Evolutionary conservation across 2,888 invertebrate species (phyloP).

Genomic region (Pycnomerus fuliginosus): DNA sequence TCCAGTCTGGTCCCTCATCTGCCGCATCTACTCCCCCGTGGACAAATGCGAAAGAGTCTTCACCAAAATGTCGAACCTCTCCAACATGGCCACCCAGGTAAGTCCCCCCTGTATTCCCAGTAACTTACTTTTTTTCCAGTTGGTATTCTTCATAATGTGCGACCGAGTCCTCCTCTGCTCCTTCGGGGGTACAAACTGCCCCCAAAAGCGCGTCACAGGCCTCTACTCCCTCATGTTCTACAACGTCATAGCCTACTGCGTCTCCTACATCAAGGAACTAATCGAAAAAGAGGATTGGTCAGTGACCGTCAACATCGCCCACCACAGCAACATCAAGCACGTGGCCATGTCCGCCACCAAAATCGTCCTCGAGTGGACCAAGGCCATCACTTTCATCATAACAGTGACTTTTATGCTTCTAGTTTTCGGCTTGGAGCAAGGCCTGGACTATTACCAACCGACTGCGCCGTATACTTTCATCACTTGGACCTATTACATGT

Average conservation of each 20-base stretch:
- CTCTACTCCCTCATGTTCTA: conserved; percentile 80
- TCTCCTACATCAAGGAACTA: conserved; percentile 71
- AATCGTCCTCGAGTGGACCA: conserved; percentile 79
- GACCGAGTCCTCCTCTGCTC: conserved; percentile 63
- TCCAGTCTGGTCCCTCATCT: conserved; percentile 52
- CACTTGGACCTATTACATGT: conserved; percentile 69
- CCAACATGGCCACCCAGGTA: conserved; percentile 70
- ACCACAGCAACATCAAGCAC: conserved; percentile 69
- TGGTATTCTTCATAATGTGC: conserved; percentile 72
- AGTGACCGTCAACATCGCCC: conserved; percentile 71
- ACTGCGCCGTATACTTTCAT: conserved; percentile 64
- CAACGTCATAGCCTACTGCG: conserved; percentile 77
- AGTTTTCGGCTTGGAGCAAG: conserved; percentile 74
- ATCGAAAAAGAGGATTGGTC: conserved; percentile 77
- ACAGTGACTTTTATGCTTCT: conserved; percentile 75
- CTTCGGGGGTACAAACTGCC: conserved; percentile 50
- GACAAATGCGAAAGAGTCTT: conserved; percentile 66
- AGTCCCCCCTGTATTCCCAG: conserved; percentile 8
- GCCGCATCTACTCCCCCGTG: conserved; percentile 61
- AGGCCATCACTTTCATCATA: conserved; percentile 76
- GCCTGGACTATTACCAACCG: conserved; percentile 71
- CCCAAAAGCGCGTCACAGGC: conserved; percentile 59
- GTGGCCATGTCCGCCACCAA: conserved; percentile 80
- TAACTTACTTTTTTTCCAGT: conserved; percentile 58
- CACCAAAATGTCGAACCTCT: conserved; percentile 69